Evolutionary conservation across 2,888 invertebrate genomes (phyloP), one percentile per base, ranked within the genome.

Genomic region (Coecobrya sp.): DNA sequence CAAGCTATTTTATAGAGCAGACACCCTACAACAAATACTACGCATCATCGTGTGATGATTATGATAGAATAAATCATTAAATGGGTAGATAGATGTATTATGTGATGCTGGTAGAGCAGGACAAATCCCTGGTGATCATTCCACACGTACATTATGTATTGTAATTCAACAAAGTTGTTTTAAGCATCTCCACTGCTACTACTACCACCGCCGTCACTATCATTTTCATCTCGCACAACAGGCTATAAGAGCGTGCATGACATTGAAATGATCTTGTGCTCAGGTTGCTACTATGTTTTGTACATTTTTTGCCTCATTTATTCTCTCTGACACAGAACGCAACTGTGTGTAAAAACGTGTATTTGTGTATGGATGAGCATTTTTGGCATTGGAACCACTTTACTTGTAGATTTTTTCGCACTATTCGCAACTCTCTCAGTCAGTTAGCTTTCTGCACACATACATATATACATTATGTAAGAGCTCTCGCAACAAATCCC

Each of bases 221-320:
- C 11, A 65, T 27, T 27, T 0, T 11, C 68, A 68, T n/a, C 30
- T 25, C 0, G 30, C 2, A 30, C 22, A 19, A 3, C 42, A 42
- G 5, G 42, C 42, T 42, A 73, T 42, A 42, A 19, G 30, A 79
- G 55, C 55, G 55, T 52, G 79, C 49, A 49, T 79, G 79, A 79
- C 79, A 79, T 79, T 79, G 79, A 79, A 79, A 79, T 79, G 79
- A 79, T 79, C 79, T 79, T 79, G 52, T 30, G 16, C n/a, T 79
- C 52, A 16, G 3, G 79, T 79, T 79, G 79, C 79, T 79, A 79
- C n/a, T n/a, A n/a, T n/a, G n/a, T 55, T 49, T 79, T 79, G 68
- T 16, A 30, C 30, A 73, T 73, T 73, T 73, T 73, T 73, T 73
- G 10, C 73, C 42, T 42, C 73, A 73, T 73, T 42, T 73, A 36